These are phyloP conservation scores for Pediacus dermestoides DNA, from an alignment of 2,888 invertebrate species.

Conservation along the genomic window DNA sequence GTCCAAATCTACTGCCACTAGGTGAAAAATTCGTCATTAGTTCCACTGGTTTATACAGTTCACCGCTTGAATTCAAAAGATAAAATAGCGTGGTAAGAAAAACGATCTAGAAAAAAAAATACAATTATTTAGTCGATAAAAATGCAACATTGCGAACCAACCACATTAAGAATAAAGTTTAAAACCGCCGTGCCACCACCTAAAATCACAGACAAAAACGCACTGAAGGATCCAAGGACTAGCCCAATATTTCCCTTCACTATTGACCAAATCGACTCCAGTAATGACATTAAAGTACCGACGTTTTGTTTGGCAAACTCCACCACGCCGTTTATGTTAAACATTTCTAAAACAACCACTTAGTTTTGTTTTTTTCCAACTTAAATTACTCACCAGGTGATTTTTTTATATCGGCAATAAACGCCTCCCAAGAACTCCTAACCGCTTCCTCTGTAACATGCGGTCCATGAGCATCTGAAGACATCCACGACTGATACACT, in stretches of 20 bases:
- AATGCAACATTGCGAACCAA: conserved; percentile 46
- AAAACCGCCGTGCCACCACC: conserved; percentile 88
- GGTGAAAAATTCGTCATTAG: conserved; percentile 79
- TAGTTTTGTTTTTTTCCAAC: neutral
- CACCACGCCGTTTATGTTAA: conserved; percentile 70
- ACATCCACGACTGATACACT: conserved; percentile 89
- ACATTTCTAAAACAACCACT: conserved; percentile 55
- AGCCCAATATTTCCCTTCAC: conserved; percentile 90
- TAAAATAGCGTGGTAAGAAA: conserved; percentile 97
- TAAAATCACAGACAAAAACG: conserved; percentile 81
- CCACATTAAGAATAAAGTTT: conserved; percentile 81
- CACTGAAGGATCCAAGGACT: conserved; percentile 77
- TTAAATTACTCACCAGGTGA: conserved; percentile 60
- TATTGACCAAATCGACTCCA: conserved; percentile 84
- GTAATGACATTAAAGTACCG: conserved; percentile 80
- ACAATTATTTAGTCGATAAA: neutral
- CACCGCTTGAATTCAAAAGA: conserved; percentile 79
- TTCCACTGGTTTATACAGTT: conserved; percentile 90
- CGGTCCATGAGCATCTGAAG: conserved; percentile 65
- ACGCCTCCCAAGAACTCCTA: conserved; percentile 67
- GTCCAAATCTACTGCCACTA: conserved; percentile 73
- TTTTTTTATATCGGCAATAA: conserved; percentile 69
- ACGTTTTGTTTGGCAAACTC: conserved; percentile 87
- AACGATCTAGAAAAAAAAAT: conserved; percentile 67
- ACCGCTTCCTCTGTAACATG: conserved; percentile 71